Conservation (phyloP, 1,140 invertebrate genomes). For the Temnothorax curvispinosus region DNA sequence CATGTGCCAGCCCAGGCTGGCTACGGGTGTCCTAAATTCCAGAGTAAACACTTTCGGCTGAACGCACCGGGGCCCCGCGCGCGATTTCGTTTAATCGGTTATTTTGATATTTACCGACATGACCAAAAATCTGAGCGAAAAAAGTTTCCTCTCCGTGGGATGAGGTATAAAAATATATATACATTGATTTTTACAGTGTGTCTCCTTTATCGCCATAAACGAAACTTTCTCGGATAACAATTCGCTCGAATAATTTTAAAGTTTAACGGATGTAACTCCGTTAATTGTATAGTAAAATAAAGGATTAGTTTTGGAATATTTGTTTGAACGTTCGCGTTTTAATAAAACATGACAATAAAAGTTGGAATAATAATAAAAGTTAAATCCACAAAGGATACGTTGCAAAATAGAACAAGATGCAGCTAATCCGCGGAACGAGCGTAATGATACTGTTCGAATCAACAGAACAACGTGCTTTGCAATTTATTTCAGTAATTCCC, state of each 20-base stretch:
- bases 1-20: conserved; percentile 13
- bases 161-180: neutral
- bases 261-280: neutral
- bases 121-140: neutral
- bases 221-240: conserved; percentile 30
- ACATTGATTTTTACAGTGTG: neutral
- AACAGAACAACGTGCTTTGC: neutral
- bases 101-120: conserved; percentile 16
- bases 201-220: neutral
- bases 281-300: neutral
- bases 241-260: neutral
- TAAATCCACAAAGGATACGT: neutral
- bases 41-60: conserved; percentile 54
- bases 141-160: neutral
- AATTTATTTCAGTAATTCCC: conserved; percentile 24
- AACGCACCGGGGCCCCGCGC: neutral
- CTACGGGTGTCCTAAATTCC: conserved; percentile 59
- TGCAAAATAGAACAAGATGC: neutral
- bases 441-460: conserved; percentile 20
- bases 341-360: neutral
- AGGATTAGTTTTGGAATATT: neutral
- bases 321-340: neutral
- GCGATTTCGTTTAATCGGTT: conserved; percentile 35
- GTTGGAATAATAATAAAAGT: neutral
- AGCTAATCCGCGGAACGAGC: neutral